Conservation (phyloP, 2,797 vertebrate genomes). For the Anguilla anguilla region DNA sequence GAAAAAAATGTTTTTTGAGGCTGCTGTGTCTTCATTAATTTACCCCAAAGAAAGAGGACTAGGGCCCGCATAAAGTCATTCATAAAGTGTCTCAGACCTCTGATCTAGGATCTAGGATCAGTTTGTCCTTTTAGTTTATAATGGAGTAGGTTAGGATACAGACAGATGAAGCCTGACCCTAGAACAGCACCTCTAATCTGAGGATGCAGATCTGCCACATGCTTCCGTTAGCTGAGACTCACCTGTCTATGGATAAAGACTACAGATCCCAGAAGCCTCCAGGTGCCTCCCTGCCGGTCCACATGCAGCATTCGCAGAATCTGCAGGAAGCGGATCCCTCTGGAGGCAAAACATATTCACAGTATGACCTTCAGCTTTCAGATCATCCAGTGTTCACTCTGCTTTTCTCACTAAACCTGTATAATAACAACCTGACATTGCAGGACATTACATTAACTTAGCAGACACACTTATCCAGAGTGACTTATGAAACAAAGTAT, state of each 20-base stretch:
- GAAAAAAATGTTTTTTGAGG: too few relatives aligned
- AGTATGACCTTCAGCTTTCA: background rate
- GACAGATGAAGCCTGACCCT: background rate
- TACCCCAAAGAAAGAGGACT: background rate
- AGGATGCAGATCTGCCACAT: background rate
- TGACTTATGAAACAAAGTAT: too few relatives aligned
- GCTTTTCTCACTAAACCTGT: background rate
- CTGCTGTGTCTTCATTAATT: background rate
- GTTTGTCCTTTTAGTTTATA: too few relatives aligned
- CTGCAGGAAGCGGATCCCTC: constrained; percentile 88
- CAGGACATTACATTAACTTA: too few relatives aligned
- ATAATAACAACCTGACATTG: too few relatives aligned
- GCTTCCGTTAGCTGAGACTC: constrained; percentile 17
- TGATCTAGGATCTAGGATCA: too few relatives aligned
- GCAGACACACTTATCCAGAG: too few relatives aligned
- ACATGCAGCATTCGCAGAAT: constrained; percentile 90
- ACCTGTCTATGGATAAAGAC: constrained; percentile 91
- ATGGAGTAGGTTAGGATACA: background rate
- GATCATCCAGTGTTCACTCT: background rate
- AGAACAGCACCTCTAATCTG: background rate
- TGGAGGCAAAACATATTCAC: constrained; percentile 48
- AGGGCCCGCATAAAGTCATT: too few relatives aligned
- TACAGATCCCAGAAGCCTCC: constrained; percentile 87
- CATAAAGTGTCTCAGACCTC: too few relatives aligned
- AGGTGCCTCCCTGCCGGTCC: constrained; percentile 87